A percentile compares a stretch with the other conserved stretches of the same genome.
phyloP scores from a whole-genome alignment of 2,113 vertebrate genomes.

The Hippolais icterina region DNA sequence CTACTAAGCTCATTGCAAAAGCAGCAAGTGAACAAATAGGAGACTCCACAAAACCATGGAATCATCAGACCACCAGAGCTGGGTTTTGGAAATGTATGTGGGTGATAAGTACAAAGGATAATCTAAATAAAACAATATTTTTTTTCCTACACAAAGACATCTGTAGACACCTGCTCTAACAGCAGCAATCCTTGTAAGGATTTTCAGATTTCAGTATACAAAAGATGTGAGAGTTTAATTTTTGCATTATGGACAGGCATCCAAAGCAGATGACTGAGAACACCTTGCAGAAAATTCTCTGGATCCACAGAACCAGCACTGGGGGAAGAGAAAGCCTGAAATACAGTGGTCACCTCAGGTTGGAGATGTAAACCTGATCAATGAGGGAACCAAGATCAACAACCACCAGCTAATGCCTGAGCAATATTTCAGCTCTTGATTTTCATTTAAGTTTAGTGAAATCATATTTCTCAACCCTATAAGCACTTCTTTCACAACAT shows the following conservation, averaged over 20 bases:
- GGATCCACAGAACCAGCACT: neutral
- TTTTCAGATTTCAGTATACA: neutral
- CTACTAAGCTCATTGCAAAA: neutral
- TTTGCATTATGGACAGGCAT: neutral
- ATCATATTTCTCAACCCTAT: neutral
- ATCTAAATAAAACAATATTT: neutral
- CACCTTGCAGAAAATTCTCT: neutral
- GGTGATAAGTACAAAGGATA: neutral
- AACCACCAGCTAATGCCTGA: neutral
- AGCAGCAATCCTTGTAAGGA: neutral
- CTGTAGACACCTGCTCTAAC: neutral
- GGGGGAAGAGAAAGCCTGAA: neutral
- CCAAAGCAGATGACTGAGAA: neutral
- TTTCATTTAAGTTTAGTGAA: neutral
- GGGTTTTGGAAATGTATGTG: neutral
- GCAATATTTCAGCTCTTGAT: neutral
- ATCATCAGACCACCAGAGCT: neutral
- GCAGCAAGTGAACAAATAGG: neutral
- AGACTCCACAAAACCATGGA: neutral
- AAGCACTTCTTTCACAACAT: neutral
- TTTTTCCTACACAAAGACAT: neutral
- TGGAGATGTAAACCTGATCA: neutral
- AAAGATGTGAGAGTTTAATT: neutral
- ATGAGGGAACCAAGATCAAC: neutral
- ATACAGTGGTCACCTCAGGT: rapidly evolving